Conservation (phyloP, 2,113 vertebrate genomes). For the Camarhynchus parvulus region DNA sequence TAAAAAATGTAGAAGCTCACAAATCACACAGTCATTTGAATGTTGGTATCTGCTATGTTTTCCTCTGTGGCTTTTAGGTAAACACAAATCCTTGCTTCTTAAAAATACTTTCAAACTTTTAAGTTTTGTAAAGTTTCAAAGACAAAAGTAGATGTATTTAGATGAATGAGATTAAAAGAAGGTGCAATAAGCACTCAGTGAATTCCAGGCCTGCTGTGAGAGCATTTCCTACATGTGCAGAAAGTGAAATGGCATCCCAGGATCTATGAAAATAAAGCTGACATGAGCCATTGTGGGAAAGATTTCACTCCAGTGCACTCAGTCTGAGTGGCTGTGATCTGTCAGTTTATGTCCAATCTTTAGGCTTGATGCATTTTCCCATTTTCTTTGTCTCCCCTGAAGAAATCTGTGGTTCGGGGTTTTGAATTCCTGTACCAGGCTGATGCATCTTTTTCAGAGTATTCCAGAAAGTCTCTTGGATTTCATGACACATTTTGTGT, state of each 20-base stretch:
- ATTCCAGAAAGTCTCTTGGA: background rate
- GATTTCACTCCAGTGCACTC: background rate
- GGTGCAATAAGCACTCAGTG: background rate
- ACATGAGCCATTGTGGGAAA: background rate
- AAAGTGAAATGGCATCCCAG: background rate
- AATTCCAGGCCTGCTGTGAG: background rate
- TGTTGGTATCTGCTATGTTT: background rate
- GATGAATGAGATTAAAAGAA: background rate
- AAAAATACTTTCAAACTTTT: background rate
- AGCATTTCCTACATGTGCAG: background rate
- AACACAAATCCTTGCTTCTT: background rate
- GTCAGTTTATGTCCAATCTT: background rate
- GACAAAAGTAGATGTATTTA: background rate
- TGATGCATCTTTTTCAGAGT: fast-evolving
- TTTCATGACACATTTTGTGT: background rate
- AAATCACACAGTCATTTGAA: background rate
- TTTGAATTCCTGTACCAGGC: background rate
- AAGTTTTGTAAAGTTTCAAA: background rate
- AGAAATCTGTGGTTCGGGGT: background rate
- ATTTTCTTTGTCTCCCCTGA: background rate
- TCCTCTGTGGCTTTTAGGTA: background rate
- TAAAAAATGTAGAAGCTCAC: background rate
- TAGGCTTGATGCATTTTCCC: background rate
- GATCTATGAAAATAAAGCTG: background rate
- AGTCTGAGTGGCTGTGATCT: background rate